phyloP scores from a whole-genome alignment of 2,113 vertebrate genomes.

The Cariama cristata region DNA sequence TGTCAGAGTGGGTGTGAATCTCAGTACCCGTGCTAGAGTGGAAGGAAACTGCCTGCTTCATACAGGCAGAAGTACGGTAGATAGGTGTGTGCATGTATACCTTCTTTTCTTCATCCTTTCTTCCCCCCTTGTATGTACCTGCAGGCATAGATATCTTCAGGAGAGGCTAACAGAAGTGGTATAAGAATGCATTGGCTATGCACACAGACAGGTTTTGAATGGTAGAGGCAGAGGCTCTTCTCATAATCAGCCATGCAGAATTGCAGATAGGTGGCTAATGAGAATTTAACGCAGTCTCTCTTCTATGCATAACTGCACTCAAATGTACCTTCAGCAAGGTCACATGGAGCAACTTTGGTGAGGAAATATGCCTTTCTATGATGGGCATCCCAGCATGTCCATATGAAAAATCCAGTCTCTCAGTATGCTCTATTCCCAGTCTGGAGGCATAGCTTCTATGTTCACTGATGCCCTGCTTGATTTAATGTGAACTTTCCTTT shows the following conservation, averaged over 20 bases:
- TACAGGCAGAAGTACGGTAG: accelerated
- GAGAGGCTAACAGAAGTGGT: background rate
- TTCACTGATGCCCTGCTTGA: background rate
- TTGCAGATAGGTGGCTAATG: background rate
- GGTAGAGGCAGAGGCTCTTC: background rate
- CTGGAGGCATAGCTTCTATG: background rate
- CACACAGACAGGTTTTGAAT: background rate
- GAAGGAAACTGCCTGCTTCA: background rate
- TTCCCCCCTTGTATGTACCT: background rate
- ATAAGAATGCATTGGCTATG: background rate
- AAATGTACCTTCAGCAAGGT: background rate
- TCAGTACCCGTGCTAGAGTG: background rate
- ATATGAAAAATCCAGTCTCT: background rate
- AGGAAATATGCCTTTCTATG: background rate
- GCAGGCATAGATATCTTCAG: background rate
- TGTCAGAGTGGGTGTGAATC: background rate
- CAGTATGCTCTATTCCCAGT: background rate
- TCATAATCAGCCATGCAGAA: background rate
- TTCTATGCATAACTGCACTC: background rate
- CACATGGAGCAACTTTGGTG: accelerated
- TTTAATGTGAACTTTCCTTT: background rate
- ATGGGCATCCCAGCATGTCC: background rate
- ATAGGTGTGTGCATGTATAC: accelerated
- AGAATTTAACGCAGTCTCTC: background rate
- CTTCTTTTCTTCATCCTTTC: background rate